These are phyloP conservation scores for Cheilosia urbana DNA, from an alignment of 2,888 invertebrate genomes.

Conservation along the genomic window DNA sequence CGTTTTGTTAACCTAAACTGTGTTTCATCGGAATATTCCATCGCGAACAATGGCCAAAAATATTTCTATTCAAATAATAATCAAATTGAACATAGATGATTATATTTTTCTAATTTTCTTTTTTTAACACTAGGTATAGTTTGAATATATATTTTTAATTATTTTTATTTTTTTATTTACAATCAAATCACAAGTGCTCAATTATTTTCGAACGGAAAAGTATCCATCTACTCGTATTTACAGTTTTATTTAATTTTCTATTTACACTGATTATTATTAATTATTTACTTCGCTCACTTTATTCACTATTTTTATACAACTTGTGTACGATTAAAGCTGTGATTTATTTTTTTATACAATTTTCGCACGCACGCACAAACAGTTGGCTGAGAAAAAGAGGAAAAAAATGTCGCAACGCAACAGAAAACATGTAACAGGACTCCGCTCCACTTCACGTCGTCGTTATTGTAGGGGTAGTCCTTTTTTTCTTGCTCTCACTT, in stretches of 20 bases:
- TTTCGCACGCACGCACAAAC: conserved; percentile 56
- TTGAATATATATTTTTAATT: conserved; percentile 15
- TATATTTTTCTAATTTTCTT: conserved; percentile 4
- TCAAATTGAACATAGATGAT: background rate
- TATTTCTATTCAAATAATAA: conserved; percentile 28
- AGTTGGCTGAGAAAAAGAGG: conserved; percentile 13
- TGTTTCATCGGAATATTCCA: conserved; percentile 69
- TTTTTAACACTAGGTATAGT: conserved; percentile 21
- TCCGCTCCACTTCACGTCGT: conserved; percentile 52
- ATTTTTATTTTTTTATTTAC: conserved; percentile 74
- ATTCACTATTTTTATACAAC: conserved; percentile 29
- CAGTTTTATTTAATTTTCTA: conserved; percentile 53
- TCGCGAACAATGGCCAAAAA: conserved; percentile 50
- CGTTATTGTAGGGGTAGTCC: conserved; percentile 25
- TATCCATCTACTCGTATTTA: conserved; percentile 76
- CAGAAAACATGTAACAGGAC: conserved; percentile 64
- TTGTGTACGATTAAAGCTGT: conserved; percentile 59
- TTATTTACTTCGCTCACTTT: conserved; percentile 38
- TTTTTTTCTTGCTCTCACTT: conserved; percentile 33
- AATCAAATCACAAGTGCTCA: conserved; percentile 79
- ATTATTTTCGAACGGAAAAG: conserved; percentile 70
- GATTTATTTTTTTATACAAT: conserved; percentile 21
- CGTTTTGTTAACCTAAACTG: conserved; percentile 76
- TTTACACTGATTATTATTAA: conserved; percentile 39
- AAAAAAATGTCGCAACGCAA: conserved; percentile 48